These are phyloP conservation scores for Lysiphlebus fabarum DNA, from an alignment of 1,140 invertebrate species.

Conservation along the genomic window DNA sequence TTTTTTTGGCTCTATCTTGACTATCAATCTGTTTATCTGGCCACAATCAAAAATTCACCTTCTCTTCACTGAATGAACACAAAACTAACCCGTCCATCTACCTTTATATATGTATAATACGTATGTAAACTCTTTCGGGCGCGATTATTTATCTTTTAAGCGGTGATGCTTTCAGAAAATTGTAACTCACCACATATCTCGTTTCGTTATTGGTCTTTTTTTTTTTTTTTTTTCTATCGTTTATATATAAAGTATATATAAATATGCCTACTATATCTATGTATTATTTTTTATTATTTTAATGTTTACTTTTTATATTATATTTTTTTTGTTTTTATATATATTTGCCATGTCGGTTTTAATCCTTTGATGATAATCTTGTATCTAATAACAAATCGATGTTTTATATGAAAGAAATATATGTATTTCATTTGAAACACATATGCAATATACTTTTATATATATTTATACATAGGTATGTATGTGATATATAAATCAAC, in stretches of 20 bases:
- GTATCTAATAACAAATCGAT: no score
- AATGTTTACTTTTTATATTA: no score
- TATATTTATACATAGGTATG: background rate
- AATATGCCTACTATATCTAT: no score
- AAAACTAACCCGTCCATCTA: background rate
- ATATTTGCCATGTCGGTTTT: background rate
- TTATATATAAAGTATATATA: no score
- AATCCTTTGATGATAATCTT: background rate
- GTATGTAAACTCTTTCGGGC: background rate
- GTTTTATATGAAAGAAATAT: no score
- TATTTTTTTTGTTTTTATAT: background rate
- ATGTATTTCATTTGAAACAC: slow-evolving; percentile 3
- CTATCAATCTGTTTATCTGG: slow-evolving; percentile 23
- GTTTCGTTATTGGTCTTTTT: background rate
- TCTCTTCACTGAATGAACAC: slow-evolving; percentile 1
- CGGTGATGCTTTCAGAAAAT: background rate
- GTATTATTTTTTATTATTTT: no score
- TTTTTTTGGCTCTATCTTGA: slow-evolving; percentile 14
- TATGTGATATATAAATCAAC: no score
- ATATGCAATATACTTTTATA: slow-evolving; percentile 4
- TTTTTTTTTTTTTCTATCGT: no score
- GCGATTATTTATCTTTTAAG: background rate
- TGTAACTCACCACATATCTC: background rate
- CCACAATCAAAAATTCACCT: slow-evolving; percentile 9
- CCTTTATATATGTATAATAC: background rate